Percentiles rank a stretch among this genome's conserved stretches.
phyloP scores from a whole-genome alignment of 2,113 vertebrate species.

The Spea multiplicata region DNA sequence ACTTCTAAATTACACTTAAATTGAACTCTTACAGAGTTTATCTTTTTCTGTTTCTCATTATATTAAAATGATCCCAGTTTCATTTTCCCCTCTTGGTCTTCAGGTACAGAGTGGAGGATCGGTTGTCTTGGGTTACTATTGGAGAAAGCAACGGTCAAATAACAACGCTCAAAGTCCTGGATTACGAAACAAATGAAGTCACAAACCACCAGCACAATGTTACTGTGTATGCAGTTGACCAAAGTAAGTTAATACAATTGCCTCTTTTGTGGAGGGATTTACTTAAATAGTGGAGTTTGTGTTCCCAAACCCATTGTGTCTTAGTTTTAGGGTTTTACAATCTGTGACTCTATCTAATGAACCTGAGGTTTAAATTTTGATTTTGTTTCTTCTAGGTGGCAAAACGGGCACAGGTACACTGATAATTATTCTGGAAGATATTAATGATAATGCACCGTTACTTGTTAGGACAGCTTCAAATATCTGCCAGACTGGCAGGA shows the following conservation, averaged over 20 bases:
- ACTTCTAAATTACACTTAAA: too few relatives aligned
- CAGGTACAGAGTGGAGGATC: slow-evolving; percentile 75
- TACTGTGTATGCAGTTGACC: slow-evolving; percentile 65
- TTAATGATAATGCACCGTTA: slow-evolving; percentile 73
- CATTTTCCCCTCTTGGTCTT: neutral
- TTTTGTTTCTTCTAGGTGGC: slow-evolving; percentile 56
- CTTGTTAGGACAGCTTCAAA: slow-evolving; percentile 46
- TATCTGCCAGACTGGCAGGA: slow-evolving; percentile 67
- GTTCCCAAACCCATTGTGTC: too few relatives aligned
- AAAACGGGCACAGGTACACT: slow-evolving; percentile 81
- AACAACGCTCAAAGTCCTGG: slow-evolving; percentile 71
- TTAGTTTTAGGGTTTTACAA: too few relatives aligned
- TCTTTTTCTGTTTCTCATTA: neutral
- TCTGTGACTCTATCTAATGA: neutral
- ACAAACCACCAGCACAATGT: slow-evolving; percentile 68
- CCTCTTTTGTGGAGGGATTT: too few relatives aligned
- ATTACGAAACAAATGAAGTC: slow-evolving; percentile 76
- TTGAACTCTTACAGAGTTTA: neutral
- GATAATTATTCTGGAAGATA: slow-evolving; percentile 69
- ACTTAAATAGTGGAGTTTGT: too few relatives aligned
- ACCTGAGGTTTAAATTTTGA: slow-evolving; percentile 16
- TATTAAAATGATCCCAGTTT: neutral
- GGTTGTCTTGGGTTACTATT: slow-evolving; percentile 77
- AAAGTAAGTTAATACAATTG: slow-evolving; percentile 59
- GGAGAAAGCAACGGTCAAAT: slow-evolving; percentile 68